Conservation (phyloP, 1,140 invertebrate genomes). For the Microplitis mediator region DNA sequence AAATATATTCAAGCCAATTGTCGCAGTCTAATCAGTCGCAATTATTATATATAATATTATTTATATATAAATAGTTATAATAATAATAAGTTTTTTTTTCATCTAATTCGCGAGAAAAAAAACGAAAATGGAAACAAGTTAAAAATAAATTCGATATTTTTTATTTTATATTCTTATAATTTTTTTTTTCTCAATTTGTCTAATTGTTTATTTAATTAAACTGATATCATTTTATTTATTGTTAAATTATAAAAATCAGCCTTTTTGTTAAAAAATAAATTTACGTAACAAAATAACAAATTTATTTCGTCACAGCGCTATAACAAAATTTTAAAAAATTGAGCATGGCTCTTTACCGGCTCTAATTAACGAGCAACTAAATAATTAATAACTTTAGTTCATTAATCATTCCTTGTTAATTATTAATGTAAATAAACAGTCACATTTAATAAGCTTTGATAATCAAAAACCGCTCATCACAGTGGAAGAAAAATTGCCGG, state of each 20-base stretch:
- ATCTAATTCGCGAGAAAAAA: constrained; percentile 34
- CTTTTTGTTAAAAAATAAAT: constrained; percentile 55
- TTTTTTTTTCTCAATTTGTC: no score
- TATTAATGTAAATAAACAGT: neutral
- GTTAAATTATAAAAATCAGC: constrained; percentile 60
- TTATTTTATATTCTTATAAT: no score
- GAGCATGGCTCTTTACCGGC: constrained; percentile 38
- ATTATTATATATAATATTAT: constrained; percentile 27
- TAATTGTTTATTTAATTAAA: constrained; percentile 44
- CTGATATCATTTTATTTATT: constrained; percentile 31
- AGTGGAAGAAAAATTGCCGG: constrained; percentile 33
- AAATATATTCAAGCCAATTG: no score
- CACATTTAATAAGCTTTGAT: neutral
- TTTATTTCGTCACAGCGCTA: constrained; percentile 57
- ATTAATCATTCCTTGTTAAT: neutral
- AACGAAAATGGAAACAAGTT: constrained; percentile 44
- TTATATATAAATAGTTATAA: constrained; percentile 36
- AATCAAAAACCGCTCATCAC: constrained; percentile 26
- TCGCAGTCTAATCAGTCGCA: constrained; percentile 53
- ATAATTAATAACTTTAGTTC: neutral
- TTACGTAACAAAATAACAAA: constrained; percentile 46
- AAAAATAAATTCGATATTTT: constrained; percentile 45
- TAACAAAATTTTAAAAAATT: constrained; percentile 47
- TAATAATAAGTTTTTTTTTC: constrained; percentile 25
- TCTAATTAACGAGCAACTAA: constrained; percentile 18